Conservation (phyloP, 1,140 invertebrate species). For the Vanessa tameamea region DNA sequence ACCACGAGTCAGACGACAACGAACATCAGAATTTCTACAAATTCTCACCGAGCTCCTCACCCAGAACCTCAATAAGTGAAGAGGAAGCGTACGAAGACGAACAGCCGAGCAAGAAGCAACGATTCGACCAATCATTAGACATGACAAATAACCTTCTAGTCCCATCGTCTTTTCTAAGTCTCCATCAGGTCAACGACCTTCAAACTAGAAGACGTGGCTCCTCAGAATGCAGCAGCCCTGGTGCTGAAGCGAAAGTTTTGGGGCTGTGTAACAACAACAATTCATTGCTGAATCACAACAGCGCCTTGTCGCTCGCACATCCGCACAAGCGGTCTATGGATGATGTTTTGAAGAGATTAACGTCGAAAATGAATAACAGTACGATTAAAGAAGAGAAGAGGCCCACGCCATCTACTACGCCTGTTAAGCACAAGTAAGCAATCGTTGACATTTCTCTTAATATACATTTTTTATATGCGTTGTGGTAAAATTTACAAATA, state of each 20-base stretch:
- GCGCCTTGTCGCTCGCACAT: conserved; percentile 68
- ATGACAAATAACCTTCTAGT: conserved; percentile 81
- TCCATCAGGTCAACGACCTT: conserved; percentile 80
- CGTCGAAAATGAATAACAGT: conserved; percentile 88
- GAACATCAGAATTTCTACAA: conserved; percentile 78
- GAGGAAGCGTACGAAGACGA: conserved; percentile 83
- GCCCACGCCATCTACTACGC: conserved; percentile 84
- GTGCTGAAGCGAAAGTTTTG: conserved; percentile 82
- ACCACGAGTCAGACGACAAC: conserved; percentile 69
- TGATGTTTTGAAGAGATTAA: conserved; percentile 91
- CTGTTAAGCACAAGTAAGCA: conserved; percentile 81
- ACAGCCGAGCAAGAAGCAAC: conserved; percentile 77
- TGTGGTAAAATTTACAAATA: background rate
- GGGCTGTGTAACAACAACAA: conserved; percentile 79
- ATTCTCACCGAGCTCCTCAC: conserved; percentile 82
- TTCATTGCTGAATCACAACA: conserved; percentile 78
- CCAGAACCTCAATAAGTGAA: conserved; percentile 82
- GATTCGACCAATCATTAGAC: conserved; percentile 75
- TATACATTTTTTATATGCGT: background rate
- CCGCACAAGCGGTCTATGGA: conserved; percentile 88
- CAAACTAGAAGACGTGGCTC: conserved; percentile 80
- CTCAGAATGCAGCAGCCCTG: conserved; percentile 86
- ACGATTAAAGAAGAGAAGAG: conserved; percentile 84
- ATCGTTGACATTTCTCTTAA: background rate
- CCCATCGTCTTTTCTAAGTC: conserved; percentile 76